Evolutionary conservation across 2,888 invertebrate genomes (phyloP), one percentile per base, ranked within the genome.

Genomic region (Pseudoips prasinana): DNA sequence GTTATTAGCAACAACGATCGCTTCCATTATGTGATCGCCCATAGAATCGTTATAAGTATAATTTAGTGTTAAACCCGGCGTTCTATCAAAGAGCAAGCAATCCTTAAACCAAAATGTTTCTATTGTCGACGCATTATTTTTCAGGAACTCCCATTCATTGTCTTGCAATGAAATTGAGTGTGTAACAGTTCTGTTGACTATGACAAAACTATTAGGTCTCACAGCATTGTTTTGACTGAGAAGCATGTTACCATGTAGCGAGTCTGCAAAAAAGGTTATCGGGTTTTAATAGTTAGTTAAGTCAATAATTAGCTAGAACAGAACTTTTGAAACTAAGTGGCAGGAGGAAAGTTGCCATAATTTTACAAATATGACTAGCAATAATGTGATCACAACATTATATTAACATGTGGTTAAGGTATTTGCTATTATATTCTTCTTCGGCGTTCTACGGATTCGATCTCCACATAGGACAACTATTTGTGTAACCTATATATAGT

Each of bases 71-170:
- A 92, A 90, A 58, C 92, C 91, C 31, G 86, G 80, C 0, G 92
- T 91, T 43, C 91, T 81, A 20, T 93, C 94, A 30, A 92, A 87
- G 59, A 92, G 93, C 30, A 88, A 77, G 63, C 96, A 96, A 72
- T 96, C 94, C 40, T 94, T 89, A 62, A 95, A 95, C 96, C 96
- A 96, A 70, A 92, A 94, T 0, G 94, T 93, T 11, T 90, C 72
- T 7, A 94, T 79, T 3, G 70, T 64, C 1, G 87, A 89, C 0
- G 89, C 68, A 44, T 88, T 89, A 6, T 60, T 46, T 33, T 69
- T 64, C 10, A 95, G 69, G 68, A 89, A 94, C 29, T 90, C 73
- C 19, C 84, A 58, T 70, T 96, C 95, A 8, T 91, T 87, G 10
- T 90, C 72, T 1, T 90, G 90, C 7, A 96, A 62, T 22, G 75